Evolutionary conservation across 2,113 vertebrate species (phyloP).

Genomic region (Bolborhynchus lineola): DNA sequence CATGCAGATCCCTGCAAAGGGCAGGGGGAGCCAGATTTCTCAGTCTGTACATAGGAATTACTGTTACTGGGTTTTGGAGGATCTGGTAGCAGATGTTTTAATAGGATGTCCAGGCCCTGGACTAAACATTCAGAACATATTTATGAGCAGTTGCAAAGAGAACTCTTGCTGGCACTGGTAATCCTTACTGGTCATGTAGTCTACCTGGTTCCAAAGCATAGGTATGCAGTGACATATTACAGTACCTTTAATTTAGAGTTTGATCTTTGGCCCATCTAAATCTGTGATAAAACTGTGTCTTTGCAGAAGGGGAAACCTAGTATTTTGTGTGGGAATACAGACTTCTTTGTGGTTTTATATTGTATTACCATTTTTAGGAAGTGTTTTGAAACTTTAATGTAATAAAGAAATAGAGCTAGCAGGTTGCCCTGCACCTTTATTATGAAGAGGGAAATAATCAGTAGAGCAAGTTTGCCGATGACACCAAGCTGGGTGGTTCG

Average conservation of each 20-base stretch:
- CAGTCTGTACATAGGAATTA: background rate
- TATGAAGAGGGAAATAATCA: background rate
- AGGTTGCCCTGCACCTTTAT: background rate
- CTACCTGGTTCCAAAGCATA: background rate
- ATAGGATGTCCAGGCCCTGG: background rate
- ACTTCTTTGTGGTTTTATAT: background rate
- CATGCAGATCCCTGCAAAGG: accelerated
- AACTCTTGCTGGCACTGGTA: background rate
- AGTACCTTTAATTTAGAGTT: background rate
- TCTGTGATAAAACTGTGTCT: background rate
- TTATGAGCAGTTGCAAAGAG: background rate
- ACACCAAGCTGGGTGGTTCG: too few relatives aligned
- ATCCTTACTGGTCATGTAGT: background rate
- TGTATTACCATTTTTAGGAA: background rate
- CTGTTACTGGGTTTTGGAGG: background rate
- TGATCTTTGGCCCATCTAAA: background rate
- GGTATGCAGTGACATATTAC: background rate
- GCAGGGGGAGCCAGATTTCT: background rate
- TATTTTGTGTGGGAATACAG: background rate
- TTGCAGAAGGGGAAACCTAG: background rate
- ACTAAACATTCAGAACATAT: background rate
- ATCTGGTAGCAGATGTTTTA: background rate
- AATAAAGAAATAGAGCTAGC: background rate
- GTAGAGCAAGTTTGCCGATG: background rate
- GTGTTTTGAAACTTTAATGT: background rate